Evolutionary conservation across 1,140 invertebrate genomes (phyloP), one percentile per base, ranked within the genome.

Genomic region (Metaphire vulgaris): DNA sequence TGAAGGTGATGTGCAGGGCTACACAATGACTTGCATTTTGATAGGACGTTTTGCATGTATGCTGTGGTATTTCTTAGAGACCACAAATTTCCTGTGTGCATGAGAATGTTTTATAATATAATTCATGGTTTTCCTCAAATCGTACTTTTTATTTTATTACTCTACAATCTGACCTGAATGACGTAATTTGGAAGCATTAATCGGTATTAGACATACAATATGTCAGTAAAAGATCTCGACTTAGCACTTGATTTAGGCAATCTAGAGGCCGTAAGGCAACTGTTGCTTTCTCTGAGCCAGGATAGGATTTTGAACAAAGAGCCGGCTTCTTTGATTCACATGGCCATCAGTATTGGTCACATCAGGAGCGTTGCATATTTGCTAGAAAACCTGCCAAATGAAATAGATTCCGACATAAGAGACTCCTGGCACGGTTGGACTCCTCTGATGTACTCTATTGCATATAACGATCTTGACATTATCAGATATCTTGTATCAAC

Each of bases 401-500:
- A 6, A 6, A 56, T 6, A 12, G 41, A 56, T 12, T 6, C 41
- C 41, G 21, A 56, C 21, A 21, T 56, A 6, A 56, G 21, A 21
- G 41, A 56, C 21, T 56, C 41, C 6, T 56, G 41, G 6, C 21
- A 12, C 6, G 72, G 33, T 2, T 74, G 41, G 33, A 28, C 72
- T 21, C 72, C 72, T 1, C 72, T 74, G 34, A 74, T 74, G 72
- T 30, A 74, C 41, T 33, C 72, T 1, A 41, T 74, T n/a, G 33
- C 41, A 28, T 29, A 74, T 34, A 64, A 41, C 34, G 29, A 74
- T 28, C 2, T n/a, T 0, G 14, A 64, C 16, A n/a, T 74, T 21
- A 21, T 41, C 1, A 41, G n/a, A 2, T 30, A 41, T 28, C 72
- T 74, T 2, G 32, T 74, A 12, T 33, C 33, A 16, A n/a, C n/a